Evolutionary conservation across 2,797 vertebrate species (phyloP), one percentile per base, ranked within the genome.

Genomic region (Otolemur crassicaudatus): DNA sequence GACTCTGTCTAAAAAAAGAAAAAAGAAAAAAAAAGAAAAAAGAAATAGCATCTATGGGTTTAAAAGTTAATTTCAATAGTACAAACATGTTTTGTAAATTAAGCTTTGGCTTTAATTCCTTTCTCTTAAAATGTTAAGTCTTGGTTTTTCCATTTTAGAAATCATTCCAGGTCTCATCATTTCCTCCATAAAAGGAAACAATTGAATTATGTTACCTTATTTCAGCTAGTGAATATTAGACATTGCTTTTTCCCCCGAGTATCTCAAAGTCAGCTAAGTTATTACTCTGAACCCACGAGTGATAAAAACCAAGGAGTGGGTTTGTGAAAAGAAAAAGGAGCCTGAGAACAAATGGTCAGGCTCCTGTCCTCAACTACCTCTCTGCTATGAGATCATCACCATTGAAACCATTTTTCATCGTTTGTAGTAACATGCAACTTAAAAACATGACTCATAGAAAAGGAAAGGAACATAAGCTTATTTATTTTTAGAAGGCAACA

Each of bases 401-500:
- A 61, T n/a, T 49, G 27, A 81, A 92, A 77, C 10, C 14, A 8
- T 7, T 70, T 82, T 94, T 94, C 60, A 58, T 80, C 61, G 69
- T 82, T 61, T 73, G 56, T 37, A 23, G 6, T 61, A 82, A 77
- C 22, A 82, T 8, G 3, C 82, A 82, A 81, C 86, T 58, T 87
- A 86, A 75, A 77, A 82, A 75, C 23, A 72, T 63, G 40, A 58
- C n/a, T 92, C 31, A 72, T 27, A 23, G 49, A 63, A 92, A 92
- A 83, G 80, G 14, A 80, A 93, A 90, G 67, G 72, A 58, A 97
- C 95, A 75, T 69, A 95, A 86, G 76, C 73, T 93, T 92, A 94
- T 53, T 94, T 95, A 87, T 49, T 10, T 96, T 92, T 87, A 95
- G 61, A 80, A 95, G 96, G 40, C 81, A 91, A 92, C 92, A 97